Evolutionary conservation across 2,797 vertebrate species (phyloP).

Genomic region (Coendou prehensilis): DNA sequence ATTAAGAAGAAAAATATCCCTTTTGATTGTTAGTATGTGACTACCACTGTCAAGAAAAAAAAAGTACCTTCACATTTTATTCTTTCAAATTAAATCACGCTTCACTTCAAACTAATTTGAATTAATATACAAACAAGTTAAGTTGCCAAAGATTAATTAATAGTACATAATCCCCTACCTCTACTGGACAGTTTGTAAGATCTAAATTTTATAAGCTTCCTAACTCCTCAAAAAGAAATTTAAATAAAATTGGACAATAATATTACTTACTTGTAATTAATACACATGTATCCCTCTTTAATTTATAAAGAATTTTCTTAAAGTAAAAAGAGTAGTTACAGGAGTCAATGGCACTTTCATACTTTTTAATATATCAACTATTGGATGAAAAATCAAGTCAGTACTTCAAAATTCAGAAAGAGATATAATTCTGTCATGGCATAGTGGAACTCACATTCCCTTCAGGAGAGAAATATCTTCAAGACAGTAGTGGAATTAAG

Average conservation of each 20-base stretch:
- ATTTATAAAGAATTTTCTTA: constrained; percentile 30
- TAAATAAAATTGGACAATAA: neutral
- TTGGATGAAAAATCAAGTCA: constrained; percentile 80
- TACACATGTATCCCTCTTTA: neutral
- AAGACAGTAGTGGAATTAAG: constrained; percentile 24
- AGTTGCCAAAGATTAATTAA: constrained; percentile 27
- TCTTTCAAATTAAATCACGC: constrained; percentile 64
- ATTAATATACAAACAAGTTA: constrained; percentile 58
- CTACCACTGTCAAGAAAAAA: constrained; percentile 66
- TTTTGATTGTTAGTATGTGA: constrained; percentile 55
- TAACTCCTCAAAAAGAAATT: constrained; percentile 53
- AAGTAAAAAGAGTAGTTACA: neutral
- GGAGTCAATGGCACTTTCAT: neutral
- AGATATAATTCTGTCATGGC: constrained; percentile 75
- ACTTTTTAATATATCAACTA: constrained; percentile 12
- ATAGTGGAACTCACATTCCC: constrained; percentile 81
- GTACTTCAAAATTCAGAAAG: constrained; percentile 83
- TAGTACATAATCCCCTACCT: neutral
- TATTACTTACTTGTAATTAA: constrained; percentile 46
- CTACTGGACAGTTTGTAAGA: neutral
- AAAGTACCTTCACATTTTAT: constrained; percentile 57
- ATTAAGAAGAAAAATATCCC: constrained; percentile 69
- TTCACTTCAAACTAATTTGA: constrained; percentile 57
- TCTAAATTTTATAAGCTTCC: constrained; percentile 17
- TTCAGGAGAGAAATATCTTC: constrained; percentile 68